Base-by-base conservation (phyloP, 1,140 invertebrate species). In the Brachionus calyciflorus region DNA sequence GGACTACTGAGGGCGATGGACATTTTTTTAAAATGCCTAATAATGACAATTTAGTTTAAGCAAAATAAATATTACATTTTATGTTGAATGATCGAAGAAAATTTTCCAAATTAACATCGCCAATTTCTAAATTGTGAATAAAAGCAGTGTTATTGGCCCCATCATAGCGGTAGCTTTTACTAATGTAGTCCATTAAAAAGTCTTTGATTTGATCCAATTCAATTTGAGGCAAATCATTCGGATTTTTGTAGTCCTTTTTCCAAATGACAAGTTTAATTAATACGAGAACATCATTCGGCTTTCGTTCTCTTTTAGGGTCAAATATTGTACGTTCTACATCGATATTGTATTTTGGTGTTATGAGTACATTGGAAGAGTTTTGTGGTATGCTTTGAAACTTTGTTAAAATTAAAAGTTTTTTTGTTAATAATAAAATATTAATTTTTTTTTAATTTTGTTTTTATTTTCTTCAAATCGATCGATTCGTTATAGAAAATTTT, bases 181-280 rank as follows among this genome's bases (percentile, higher is more conserved):
- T 9, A 28, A 46, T 44, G 44, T 65, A 44, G 24, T 65, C 21
- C 3, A 30, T 41, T 12, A 65, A 46, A 65, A 65, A 44, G 10
- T 24, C 12, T 65, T 26, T 41, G 19, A 65, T 65, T 44, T 65
- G n/a, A 9, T 28, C 21, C 19, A 65, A 37, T 14, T 44, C 10
- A 4, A 65, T 44, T 1, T 37, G 10, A 21, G 60, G 60, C n/a
- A 65, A 44, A 24, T 65, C 60, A 30, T 19, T 0, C 7, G 60
- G 60, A 65, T 65, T 65, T 46, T 28, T 65, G 41, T 65, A 37
- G 0, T 41, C 10, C 44, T 65, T 65, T 65, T 65, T 46, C 60
- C 60, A 65, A 44, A 44, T 24, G 12, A 65, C 21, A 14, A 65
- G 37, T 41, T 65, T 65, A 21, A 6, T 41, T 24, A 44, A 65